phyloP scores from a whole-genome alignment of 2,797 vertebrate genomes.

The Sarcophilus harrisii region DNA sequence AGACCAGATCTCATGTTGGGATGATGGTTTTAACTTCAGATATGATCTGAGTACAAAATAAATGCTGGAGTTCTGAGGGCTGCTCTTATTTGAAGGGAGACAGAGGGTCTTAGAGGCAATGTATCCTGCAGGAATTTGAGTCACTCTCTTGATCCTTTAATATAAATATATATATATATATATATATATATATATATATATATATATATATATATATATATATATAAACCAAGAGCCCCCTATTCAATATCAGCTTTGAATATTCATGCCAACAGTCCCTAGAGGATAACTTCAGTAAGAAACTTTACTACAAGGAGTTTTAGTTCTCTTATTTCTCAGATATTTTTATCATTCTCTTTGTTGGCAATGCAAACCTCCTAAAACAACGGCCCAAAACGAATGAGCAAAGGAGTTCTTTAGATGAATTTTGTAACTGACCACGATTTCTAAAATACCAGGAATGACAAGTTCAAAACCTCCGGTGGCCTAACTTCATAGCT shows the following conservation, averaged over 20 bases:
- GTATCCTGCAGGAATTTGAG: conserved; percentile 34
- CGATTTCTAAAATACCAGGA: conserved; percentile 32
- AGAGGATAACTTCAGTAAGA: background rate
- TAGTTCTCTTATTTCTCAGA: background rate
- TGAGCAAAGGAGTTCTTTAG: conserved; percentile 2
- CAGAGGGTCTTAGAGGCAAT: conserved; percentile 48
- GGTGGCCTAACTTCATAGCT: background rate
- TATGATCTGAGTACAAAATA: conserved; percentile 1
- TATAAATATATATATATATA: background rate
- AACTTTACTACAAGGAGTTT: conserved; percentile 27
- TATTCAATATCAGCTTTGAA: background rate
- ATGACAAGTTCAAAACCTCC: background rate
- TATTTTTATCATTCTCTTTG: background rate
- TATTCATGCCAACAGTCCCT: background rate
- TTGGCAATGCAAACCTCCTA: background rate
- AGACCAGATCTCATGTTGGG: background rate
- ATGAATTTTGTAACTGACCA: conserved; percentile 37
- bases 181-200: background rate
- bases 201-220: too few species aligned
- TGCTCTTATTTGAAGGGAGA: conserved; percentile 17
- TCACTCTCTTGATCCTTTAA: conserved; percentile 29
- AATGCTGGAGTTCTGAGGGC: conserved; percentile 5
- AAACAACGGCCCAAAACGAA: background rate
- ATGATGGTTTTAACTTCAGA: conserved; percentile 36
- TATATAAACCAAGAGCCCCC: conserved; percentile 4